Evolutionary conservation across 2,888 invertebrate genomes (phyloP).

Genomic region (Netelia melanura): DNA sequence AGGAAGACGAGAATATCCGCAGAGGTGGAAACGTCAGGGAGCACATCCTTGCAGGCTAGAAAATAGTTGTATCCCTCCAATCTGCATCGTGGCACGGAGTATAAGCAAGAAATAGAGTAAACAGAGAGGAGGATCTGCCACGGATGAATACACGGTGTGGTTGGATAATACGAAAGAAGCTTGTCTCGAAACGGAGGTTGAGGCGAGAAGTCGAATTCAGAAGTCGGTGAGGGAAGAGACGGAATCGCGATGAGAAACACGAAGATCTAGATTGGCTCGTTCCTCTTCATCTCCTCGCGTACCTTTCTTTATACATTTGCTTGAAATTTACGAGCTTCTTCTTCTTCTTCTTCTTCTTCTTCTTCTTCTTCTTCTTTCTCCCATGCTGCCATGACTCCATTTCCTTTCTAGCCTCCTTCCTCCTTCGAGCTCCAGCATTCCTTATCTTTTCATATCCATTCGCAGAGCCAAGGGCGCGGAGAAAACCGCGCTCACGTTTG

Average conservation of each 20-base stretch:
- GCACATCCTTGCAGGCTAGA: background rate
- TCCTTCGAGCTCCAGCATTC: conserved; percentile 6
- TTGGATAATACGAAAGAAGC: background rate
- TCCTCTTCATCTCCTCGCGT: conserved; percentile 36
- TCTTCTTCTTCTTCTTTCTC: background rate
- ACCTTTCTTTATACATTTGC: conserved; percentile 39
- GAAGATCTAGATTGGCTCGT: conserved; percentile 39
- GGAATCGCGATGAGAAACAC: conserved; percentile 25
- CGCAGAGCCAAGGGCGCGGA: background rate
- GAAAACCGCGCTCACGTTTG: conserved; percentile 28
- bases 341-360: background rate
- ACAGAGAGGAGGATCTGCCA: background rate
- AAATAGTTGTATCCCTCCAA: background rate
- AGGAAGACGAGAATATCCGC: background rate
- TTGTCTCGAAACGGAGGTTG: background rate
- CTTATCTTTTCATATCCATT: conserved; percentile 46
- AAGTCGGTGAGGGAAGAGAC: background rate
- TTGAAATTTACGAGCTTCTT: conserved; percentile 41
- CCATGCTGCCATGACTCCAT: background rate
- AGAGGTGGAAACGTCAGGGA: background rate
- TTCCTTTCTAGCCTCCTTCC: background rate
- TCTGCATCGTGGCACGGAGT: background rate
- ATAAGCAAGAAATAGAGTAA: background rate
- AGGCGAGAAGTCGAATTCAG: background rate
- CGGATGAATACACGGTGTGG: background rate